Evolutionary conservation across 2,113 vertebrate genomes (phyloP).

Genomic region (Cnemophilus loriae): DNA sequence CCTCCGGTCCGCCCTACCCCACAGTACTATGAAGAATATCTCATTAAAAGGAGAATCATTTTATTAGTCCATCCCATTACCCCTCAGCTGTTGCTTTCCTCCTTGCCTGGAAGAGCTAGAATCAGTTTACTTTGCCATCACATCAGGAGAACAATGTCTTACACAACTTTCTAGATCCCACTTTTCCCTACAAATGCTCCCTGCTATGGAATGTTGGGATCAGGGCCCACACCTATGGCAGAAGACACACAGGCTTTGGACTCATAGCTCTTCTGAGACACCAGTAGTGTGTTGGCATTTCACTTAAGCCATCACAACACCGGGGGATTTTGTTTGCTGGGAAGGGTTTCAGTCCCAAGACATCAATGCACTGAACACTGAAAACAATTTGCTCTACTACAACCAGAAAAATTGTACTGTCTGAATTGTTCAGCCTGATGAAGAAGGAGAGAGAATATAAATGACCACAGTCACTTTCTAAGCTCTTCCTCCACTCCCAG

Average conservation of each 20-base stretch:
- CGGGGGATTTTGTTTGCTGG: background rate
- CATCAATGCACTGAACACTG: background rate
- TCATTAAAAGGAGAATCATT: background rate
- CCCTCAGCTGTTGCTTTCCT: background rate
- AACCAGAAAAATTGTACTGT: background rate
- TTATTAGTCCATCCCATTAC: background rate
- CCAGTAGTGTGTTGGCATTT: background rate
- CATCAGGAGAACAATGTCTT: background rate
- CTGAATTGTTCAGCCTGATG: background rate
- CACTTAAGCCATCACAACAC: background rate
- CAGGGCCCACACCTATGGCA: background rate
- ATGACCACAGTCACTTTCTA: background rate
- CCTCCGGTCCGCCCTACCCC: background rate
- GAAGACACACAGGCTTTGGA: background rate
- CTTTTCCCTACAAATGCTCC: background rate
- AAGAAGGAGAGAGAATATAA: background rate
- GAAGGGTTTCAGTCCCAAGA: background rate
- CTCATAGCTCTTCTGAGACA: background rate
- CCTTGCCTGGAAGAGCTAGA: background rate
- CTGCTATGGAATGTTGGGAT: background rate
- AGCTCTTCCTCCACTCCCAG: background rate
- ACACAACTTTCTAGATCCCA: background rate
- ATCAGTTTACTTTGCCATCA: background rate
- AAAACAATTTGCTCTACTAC: background rate
- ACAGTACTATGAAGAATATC: background rate